Base-by-base conservation (phyloP, 2,797 vertebrate genomes). In the Rhodeus uyekii region DNA sequence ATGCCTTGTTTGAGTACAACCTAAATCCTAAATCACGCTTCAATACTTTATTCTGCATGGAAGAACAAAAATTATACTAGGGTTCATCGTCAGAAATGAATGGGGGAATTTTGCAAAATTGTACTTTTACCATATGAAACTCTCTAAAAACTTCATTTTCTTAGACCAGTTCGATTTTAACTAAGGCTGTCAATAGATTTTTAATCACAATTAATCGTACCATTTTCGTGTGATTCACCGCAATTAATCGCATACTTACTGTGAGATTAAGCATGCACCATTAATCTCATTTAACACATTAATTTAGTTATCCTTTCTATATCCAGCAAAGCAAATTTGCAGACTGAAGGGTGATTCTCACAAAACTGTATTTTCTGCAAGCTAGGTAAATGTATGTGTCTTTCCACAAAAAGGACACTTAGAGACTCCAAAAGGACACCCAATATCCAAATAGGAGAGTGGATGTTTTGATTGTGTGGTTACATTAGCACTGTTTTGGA, bases 1-100 rank as follows among this genome's bases (percentile, higher is more conserved):
- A 76, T 22, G 38, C 22, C 13, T 14, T 50, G 68, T 50, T 48
- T 72, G 69, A 34, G 10, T 36, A 5, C 34, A 74, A 55, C 39
- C 74, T 14, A 44, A 76, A 76, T 42, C 55, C 53, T 44, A 61
- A 63, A 46, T 76, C 58, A 74, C 14, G 36, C 19, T n/a, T 73
- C 48, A 4, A n/a, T n/a, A 73, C 2, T 2, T 53, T 38, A 55
- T 55, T 53, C 48, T 38, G 32, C 9, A 53, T 4, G 3, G 4
- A 3, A 24, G 1, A 22, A 73, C 10, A 34, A 50, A 72, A 4
- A 36, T 16, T 64, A 10, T 16, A 8, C 6, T 19, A 24, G 38
- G 65, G 65, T n/a, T n/a, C n/a, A n/a, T n/a, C n/a, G n/a, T 12
- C 36, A 42, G 5, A 22, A 68, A 39, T 42, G 1, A 24, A 39